phyloP scores from a whole-genome alignment of 2,113 vertebrate genomes.

The Phaethornis superciliosus region DNA sequence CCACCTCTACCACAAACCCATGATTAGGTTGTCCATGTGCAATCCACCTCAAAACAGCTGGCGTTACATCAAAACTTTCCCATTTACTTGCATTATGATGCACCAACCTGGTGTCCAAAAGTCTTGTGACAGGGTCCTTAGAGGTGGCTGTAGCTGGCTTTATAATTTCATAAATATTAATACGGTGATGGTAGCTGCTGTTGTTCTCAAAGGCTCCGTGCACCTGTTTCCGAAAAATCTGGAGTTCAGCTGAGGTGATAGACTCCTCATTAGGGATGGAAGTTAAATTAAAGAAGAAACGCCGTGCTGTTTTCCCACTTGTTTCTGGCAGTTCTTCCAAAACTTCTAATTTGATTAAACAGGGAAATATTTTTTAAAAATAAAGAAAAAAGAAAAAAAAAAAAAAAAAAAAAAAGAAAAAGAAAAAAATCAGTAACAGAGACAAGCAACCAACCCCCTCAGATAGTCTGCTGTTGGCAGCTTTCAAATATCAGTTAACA shows the following conservation, averaged over 20 bases:
- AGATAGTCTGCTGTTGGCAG: neutral
- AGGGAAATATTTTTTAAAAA: neutral
- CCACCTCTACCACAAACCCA: conserved; percentile 94
- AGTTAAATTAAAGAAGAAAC: conserved; percentile 97
- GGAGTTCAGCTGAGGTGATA: conserved; percentile 94
- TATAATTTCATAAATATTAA: conserved; percentile 98
- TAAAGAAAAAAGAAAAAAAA: neutral
- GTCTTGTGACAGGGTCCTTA: conserved; percentile 87
- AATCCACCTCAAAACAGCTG: conserved; percentile 91
- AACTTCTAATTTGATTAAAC: conserved; percentile 81
- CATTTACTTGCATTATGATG: conserved; percentile 91
- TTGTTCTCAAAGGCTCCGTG: conserved; percentile 76
- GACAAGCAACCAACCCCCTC: neutral
- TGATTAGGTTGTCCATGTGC: conserved; percentile 89
- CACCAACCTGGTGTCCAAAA: conserved; percentile 96
- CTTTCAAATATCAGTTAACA: neutral
- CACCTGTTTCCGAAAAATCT: conserved; percentile 93
- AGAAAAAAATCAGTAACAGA: conserved; percentile 32
- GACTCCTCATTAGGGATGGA: conserved; percentile 91
- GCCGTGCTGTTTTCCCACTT: conserved; percentile 88
- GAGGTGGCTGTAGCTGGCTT: conserved; percentile 77
- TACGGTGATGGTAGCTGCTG: conserved; percentile 86
- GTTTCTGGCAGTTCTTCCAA: conserved; percentile 90
- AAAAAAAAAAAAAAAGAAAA: neutral
- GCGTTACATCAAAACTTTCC: conserved; percentile 97